Conservation (phyloP, 2,797 vertebrate species). For the Rhincodon typus region DNA sequence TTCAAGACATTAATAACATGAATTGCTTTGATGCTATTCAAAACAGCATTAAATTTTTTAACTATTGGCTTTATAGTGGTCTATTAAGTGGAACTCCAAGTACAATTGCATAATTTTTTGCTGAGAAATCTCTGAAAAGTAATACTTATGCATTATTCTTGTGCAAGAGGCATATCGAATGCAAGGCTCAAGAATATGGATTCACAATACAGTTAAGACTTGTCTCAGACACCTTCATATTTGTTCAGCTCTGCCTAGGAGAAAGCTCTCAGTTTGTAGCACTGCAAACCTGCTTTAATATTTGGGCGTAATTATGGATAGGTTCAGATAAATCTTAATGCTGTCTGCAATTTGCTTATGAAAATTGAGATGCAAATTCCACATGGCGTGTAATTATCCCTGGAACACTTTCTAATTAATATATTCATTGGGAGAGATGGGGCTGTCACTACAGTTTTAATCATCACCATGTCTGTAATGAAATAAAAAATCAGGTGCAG, state of each 20-base stretch:
- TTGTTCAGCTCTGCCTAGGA: background rate
- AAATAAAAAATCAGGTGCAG: background rate
- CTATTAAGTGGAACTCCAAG: background rate
- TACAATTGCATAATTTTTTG: background rate
- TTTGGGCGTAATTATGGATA: background rate
- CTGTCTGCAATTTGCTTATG: slow-evolving; percentile 11
- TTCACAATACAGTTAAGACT: background rate
- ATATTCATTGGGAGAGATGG: slow-evolving; percentile 28
- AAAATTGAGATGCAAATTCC: slow-evolving; percentile 23
- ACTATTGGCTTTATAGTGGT: background rate
- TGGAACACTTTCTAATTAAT: slow-evolving; percentile 24
- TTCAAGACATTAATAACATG: background rate
- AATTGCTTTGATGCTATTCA: background rate
- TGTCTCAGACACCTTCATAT: background rate
- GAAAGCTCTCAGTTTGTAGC: background rate
- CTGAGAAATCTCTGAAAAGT: background rate
- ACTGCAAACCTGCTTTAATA: background rate
- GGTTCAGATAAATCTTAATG: slow-evolving; percentile 14
- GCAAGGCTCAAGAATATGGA: background rate
- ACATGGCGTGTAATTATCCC: slow-evolving; percentile 16
- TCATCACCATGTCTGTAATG: slow-evolving; percentile 3
- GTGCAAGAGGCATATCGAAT: background rate
- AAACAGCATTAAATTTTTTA: background rate
- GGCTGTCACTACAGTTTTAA: slow-evolving; percentile 27
- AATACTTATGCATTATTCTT: background rate